Conservation (phyloP, 2,113 vertebrate genomes). For the Heteronetta atricapilla region DNA sequence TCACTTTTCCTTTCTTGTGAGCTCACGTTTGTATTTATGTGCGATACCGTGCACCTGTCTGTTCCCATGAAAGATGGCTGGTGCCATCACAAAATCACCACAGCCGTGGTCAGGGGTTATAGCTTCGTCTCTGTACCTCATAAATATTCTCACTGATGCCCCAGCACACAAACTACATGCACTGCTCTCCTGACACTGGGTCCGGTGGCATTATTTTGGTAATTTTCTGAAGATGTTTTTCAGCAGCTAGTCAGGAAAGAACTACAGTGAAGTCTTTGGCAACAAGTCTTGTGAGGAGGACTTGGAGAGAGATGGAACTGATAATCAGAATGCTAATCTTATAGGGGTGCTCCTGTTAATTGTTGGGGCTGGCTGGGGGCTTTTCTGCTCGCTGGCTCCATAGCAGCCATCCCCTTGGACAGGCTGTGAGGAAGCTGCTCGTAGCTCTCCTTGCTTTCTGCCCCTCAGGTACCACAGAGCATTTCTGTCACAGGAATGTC, state of each 20-base stretch:
- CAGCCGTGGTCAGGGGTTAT: neutral
- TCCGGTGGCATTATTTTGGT: neutral
- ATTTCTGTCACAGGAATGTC: neutral
- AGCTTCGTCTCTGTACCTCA: neutral
- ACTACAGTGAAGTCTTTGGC: neutral
- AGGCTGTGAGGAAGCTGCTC: neutral
- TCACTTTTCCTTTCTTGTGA: neutral
- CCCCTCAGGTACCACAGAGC: neutral
- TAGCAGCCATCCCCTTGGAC: neutral
- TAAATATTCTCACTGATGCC: neutral
- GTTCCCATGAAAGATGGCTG: neutral
- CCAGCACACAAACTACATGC: neutral
- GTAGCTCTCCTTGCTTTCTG: neutral
- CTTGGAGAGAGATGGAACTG: neutral
- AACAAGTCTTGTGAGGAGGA: neutral
- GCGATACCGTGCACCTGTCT: neutral
- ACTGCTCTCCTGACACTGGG: neutral
- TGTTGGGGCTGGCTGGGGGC: neutral
- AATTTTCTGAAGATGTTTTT: neutral
- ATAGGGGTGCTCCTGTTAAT: neutral
- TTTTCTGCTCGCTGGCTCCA: neutral
- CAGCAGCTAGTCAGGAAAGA: neutral
- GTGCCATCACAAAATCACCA: neutral
- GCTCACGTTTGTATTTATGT: neutral
- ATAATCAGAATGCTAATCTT: neutral